phyloP scores from a whole-genome alignment of 2,888 invertebrate genomes.

The Leucophora obtusa region DNA sequence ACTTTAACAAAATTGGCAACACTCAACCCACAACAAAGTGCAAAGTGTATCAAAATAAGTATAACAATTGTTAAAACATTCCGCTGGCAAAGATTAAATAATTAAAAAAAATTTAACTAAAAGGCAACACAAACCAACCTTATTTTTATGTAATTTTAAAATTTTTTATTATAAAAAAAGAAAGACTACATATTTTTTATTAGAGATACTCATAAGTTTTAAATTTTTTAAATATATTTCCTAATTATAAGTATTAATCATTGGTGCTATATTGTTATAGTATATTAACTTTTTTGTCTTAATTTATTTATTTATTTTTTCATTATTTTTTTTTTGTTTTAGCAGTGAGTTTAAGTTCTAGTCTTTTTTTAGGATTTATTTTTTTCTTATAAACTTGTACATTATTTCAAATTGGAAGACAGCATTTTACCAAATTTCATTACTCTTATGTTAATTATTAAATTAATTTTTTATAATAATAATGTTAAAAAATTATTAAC shows the following conservation, averaged over 20 bases:
- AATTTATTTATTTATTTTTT: slow-evolving; percentile 24
- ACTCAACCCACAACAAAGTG: slow-evolving; percentile 7
- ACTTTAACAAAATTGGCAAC: background rate
- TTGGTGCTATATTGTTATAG: slow-evolving; percentile 64
- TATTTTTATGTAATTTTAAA: slow-evolving; percentile 21
- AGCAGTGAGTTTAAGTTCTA: slow-evolving; percentile 64
- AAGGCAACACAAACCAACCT: slow-evolving; percentile 45
- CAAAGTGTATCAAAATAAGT: background rate
- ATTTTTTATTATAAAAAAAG: slow-evolving; percentile 18
- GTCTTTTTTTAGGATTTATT: slow-evolving; percentile 23
- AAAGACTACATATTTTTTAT: slow-evolving; percentile 33
- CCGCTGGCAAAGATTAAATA: slow-evolving; percentile 67
- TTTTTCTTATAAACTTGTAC: slow-evolving; percentile 31
- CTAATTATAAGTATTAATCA: slow-evolving; percentile 27
- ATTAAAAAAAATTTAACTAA: slow-evolving; percentile 20
- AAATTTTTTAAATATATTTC: slow-evolving; percentile 17
- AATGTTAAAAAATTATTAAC: slow-evolving; percentile 63
- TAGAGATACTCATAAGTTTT: slow-evolving; percentile 52
- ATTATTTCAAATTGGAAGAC: slow-evolving; percentile 51
- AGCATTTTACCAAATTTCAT: slow-evolving; percentile 64
- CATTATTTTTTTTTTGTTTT: background rate
- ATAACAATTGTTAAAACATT: slow-evolving; percentile 45
- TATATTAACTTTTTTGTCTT: slow-evolving; percentile 16
- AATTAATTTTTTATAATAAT: slow-evolving; percentile 21
- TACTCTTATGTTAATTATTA: slow-evolving; percentile 38